Conservation (phyloP, 2,797 vertebrate genomes). For the Chelmon rostratus region DNA sequence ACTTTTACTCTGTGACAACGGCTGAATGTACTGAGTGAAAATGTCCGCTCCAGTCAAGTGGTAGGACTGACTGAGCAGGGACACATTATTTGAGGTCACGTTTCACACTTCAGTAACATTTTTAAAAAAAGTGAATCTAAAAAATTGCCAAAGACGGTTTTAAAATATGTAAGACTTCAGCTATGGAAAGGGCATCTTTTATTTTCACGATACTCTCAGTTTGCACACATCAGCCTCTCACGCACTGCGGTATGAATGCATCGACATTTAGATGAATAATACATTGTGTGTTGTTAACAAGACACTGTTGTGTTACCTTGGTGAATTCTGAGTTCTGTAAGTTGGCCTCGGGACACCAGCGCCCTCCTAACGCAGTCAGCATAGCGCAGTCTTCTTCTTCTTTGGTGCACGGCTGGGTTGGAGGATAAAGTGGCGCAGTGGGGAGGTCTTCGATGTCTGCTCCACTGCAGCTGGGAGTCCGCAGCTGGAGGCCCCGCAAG, state of each 20-base stretch:
- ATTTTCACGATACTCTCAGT: conserved; percentile 20
- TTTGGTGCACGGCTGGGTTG: conserved; percentile 64
- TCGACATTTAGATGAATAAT: conserved; percentile 37
- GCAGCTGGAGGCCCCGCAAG: conserved; percentile 86
- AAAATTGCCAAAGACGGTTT: conserved; percentile 33
- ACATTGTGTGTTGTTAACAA: conserved; percentile 22
- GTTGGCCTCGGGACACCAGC: conserved; percentile 76
- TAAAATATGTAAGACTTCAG: conserved; percentile 26
- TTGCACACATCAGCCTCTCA: background rate
- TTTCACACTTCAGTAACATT: conserved; percentile 16
- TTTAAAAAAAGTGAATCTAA: conserved; percentile 13
- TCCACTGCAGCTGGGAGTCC: conserved; percentile 77
- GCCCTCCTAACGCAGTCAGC: conserved; percentile 79
- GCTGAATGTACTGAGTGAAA: conserved; percentile 31
- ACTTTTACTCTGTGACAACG: conserved; percentile 36
- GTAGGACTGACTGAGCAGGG: conserved; percentile 34
- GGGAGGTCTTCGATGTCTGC: conserved; percentile 78
- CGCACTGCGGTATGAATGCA: conserved; percentile 1
- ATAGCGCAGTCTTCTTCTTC: conserved; percentile 84
- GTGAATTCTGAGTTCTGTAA: conserved; percentile 85
- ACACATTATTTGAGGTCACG: conserved; percentile 44
- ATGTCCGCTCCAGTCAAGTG: conserved; percentile 41
- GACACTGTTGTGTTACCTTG: conserved; percentile 83
- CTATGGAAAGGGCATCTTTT: conserved; percentile 23
- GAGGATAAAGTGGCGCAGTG: conserved; percentile 33